These are phyloP conservation scores for Gila robusta DNA, from an alignment of 2,797 vertebrate species.

Conservation along the genomic window DNA sequence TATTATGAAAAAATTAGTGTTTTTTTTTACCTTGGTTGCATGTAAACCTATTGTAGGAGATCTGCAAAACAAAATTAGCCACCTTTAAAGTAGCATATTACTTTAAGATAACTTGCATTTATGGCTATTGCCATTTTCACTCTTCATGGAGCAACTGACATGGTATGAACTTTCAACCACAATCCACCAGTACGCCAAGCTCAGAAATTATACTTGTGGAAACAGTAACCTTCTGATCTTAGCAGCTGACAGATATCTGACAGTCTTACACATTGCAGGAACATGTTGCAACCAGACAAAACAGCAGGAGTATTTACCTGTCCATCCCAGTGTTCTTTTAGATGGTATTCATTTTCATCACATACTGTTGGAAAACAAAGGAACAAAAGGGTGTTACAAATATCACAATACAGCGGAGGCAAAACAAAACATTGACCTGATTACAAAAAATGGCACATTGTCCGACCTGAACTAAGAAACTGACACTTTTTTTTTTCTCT, in stretches of 20 bases:
- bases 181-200: slow-evolving; percentile 38
- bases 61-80: no score
- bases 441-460: neutral
- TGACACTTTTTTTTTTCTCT: neutral
- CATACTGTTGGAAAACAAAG: slow-evolving; percentile 1
- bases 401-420: neutral
- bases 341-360: slow-evolving; percentile 4
- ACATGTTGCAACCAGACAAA: slow-evolving; percentile 6
- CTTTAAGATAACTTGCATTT: no score
- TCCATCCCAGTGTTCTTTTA: neutral
- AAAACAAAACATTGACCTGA: slow-evolving; percentile 26
- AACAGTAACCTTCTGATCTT: slow-evolving; percentile 6
- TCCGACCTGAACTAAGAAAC: neutral
- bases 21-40: neutral
- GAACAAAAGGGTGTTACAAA: slow-evolving; percentile 1
- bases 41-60: no score
- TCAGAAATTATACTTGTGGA: slow-evolving; percentile 18
- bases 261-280: neutral
- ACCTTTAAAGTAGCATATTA: no score
- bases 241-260: neutral
- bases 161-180: slow-evolving; percentile 53
- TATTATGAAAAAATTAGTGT: neutral
- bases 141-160: neutral
- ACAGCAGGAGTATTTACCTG: neutral
- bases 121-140: neutral